These are phyloP conservation scores for Disparrhopalites patrizii DNA, from an alignment of 2,888 invertebrate species.

Conservation along the genomic window DNA sequence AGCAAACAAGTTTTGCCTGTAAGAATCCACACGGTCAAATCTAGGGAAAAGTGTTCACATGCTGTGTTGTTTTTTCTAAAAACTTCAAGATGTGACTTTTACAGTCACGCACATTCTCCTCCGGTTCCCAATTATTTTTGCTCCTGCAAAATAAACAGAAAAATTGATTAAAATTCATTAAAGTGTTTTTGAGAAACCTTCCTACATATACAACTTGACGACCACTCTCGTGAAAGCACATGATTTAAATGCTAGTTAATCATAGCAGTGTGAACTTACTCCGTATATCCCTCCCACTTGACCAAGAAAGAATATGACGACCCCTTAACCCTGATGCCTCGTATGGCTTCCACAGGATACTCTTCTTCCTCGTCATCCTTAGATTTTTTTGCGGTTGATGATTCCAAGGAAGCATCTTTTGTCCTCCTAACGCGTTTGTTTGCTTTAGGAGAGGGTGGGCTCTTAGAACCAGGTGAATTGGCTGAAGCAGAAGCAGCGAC, in stretches of 20 bases:
- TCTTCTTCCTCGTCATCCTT: background rate
- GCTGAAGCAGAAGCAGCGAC: background rate
- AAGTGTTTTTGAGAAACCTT: background rate
- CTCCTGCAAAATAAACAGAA: conserved; percentile 1
- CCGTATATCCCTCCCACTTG: conserved; percentile 16
- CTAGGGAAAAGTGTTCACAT: background rate
- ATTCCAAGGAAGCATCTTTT: background rate
- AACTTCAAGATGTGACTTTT: conserved; percentile 7
- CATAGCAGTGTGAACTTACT: conserved; percentile 18
- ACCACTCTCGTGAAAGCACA: no score
- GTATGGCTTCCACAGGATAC: conserved; percentile 12
- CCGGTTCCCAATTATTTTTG: conserved; percentile 8
- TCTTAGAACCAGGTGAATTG: background rate
- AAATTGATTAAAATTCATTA: background rate
- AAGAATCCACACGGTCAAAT: background rate
- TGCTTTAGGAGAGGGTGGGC: no score
- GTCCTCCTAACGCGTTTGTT: background rate
- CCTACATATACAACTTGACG: no score
- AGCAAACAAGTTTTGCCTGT: background rate
- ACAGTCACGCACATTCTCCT: conserved; percentile 9
- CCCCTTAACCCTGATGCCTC: conserved; percentile 1
- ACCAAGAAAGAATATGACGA: background rate
- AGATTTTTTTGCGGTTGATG: background rate
- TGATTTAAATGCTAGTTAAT: no score
- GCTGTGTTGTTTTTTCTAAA: background rate